A percentile compares a stretch with the other conserved stretches of the same genome.
phyloP scores from a whole-genome alignment of 2,797 vertebrate genomes.

The Tiaroga cobitis region DNA sequence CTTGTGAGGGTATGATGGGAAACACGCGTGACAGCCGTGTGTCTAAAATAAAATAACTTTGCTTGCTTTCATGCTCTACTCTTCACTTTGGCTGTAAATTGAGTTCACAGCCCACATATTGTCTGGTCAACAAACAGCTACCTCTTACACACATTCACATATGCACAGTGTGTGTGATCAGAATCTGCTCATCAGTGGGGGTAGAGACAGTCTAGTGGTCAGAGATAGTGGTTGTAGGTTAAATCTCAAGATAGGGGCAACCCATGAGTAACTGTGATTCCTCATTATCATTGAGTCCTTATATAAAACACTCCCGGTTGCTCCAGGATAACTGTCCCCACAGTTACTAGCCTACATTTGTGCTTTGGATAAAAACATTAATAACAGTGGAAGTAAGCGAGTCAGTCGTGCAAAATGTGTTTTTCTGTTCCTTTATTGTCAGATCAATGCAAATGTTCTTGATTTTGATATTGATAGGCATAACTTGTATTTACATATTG shows the following conservation, averaged over 20 bases:
- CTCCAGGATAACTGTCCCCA: background rate
- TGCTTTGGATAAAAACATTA: background rate
- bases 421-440: background rate
- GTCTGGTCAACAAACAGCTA: background rate
- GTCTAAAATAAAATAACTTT: constrained; percentile 2
- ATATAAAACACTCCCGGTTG: background rate
- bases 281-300: background rate
- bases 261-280: background rate
- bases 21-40: background rate
- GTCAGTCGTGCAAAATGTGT: background rate
- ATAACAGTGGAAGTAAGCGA: background rate
- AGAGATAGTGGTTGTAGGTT: background rate
- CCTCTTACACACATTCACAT: background rate
- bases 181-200: background rate
- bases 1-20: background rate
- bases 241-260: background rate
- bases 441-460: background rate
- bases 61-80: constrained; percentile 15
- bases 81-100: background rate
- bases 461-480: background rate
- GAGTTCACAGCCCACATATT: background rate
- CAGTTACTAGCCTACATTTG: background rate
- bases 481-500: background rate
- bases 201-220: constrained; percentile 1
- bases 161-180: background rate